phyloP scores from a whole-genome alignment of 2,797 vertebrate species.

The Triplophysa bombifrons region DNA sequence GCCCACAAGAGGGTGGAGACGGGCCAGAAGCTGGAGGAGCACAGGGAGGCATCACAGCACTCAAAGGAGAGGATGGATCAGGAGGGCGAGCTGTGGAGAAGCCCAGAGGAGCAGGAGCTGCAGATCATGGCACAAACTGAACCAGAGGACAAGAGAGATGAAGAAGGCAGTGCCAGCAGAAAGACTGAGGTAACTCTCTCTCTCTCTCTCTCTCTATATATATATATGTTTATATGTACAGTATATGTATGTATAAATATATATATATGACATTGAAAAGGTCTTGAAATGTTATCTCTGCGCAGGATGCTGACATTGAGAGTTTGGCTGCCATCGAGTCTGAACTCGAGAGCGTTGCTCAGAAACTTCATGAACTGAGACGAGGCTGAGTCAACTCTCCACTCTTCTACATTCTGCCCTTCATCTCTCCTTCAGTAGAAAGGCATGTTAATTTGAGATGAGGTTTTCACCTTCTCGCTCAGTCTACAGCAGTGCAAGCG shows the following conservation, averaged over 20 bases:
- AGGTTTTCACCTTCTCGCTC: slow-evolving; percentile 60
- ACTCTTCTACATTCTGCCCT: slow-evolving; percentile 52
- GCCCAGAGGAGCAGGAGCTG: slow-evolving; percentile 77
- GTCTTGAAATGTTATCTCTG: slow-evolving; percentile 8
- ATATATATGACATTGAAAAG: neutral
- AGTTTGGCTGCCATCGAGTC: slow-evolving; percentile 92
- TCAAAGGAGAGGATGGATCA: slow-evolving; percentile 75
- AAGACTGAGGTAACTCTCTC: slow-evolving; percentile 82
- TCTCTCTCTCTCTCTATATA: too few relatives aligned
- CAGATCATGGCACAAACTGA: slow-evolving; percentile 74
- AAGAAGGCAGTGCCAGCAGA: slow-evolving; percentile 90
- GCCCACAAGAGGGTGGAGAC: slow-evolving; percentile 68
- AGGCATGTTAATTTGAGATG: slow-evolving; percentile 64
- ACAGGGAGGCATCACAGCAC: slow-evolving; percentile 70
- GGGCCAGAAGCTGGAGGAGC: slow-evolving; percentile 53
- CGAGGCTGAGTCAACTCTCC: slow-evolving; percentile 67
- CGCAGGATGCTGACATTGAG: slow-evolving; percentile 85
- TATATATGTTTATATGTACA: too few relatives aligned
- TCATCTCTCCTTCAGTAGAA: slow-evolving; percentile 65
- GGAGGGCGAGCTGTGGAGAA: slow-evolving; percentile 60
- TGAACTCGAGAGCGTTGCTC: slow-evolving; percentile 89
- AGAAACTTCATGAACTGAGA: slow-evolving; percentile 87
- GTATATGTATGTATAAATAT: too few relatives aligned
- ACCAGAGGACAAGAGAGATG: slow-evolving; percentile 82
- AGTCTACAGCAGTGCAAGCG: slow-evolving; percentile 53